Conservation (phyloP, 2,797 vertebrate genomes). For the Amblyraja radiata region DNA sequence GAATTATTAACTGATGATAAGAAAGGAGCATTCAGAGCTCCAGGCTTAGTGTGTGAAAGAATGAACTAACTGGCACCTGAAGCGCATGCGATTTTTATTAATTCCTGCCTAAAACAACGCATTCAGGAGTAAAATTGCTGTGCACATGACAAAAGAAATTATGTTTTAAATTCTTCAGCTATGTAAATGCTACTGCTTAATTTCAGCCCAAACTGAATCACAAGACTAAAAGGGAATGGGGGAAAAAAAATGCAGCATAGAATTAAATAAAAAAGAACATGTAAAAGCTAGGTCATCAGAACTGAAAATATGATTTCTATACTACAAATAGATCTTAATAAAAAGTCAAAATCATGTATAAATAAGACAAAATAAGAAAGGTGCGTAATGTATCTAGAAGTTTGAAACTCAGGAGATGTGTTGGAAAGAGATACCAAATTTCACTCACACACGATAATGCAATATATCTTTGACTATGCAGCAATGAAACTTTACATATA, state of each 20-base stretch:
- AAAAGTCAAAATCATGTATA: background rate
- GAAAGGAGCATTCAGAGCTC: constrained; percentile 74
- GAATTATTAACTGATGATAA: constrained; percentile 99
- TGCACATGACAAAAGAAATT: constrained; percentile 96
- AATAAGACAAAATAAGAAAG: background rate
- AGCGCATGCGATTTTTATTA: constrained; percentile 82
- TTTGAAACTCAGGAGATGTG: background rate
- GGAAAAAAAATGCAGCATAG: constrained; percentile 5
- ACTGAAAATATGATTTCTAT: constrained; percentile 21
- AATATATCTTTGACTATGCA: background rate
- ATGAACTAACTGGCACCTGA: constrained; percentile 77
- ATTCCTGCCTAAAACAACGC: constrained; percentile 92
- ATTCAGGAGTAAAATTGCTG: constrained; percentile 96
- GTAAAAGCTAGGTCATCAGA: constrained; percentile 19
- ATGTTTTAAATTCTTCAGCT: constrained; percentile 74
- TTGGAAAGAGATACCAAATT: background rate
- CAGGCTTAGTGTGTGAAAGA: constrained; percentile 65
- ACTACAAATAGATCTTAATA: background rate
- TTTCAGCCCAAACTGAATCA: constrained; percentile 67
- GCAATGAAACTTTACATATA: background rate
- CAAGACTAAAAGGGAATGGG: constrained; percentile 58
- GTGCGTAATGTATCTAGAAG: background rate
- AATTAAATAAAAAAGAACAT: background rate
- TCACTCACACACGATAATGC: background rate
- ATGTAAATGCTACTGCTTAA: constrained; percentile 68